Evolutionary conservation across 2,888 invertebrate species (phyloP), one percentile per base, ranked within the genome.

Genomic region (Pollenia angustigena): DNA sequence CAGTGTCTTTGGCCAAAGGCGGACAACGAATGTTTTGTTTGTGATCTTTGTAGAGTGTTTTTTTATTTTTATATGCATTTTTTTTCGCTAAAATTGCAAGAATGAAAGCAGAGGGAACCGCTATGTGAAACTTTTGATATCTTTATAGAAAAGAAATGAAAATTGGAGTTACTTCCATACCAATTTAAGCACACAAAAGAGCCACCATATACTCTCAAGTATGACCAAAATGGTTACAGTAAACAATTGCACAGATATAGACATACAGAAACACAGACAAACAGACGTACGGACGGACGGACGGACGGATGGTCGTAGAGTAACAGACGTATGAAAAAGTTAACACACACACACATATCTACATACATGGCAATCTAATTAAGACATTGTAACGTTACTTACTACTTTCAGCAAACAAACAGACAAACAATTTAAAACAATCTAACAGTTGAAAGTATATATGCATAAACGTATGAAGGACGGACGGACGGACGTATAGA

Each of bases 101-200:
- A 69, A 62, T 52, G 32, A 40, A 68, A 62, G 54, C 78, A 42
- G 68, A 48, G 58, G 56, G 12, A 54, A 74, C 81, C 74, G 81
- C 48, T 71, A 71, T 80, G 44, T 54, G 42, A 42, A 52, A 23
- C 54, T 46, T 72, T 85, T 85, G 85, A 85, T 85, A 82, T 85
- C 85, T 85, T 82, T 85, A 85, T 85, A 81, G 74, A 74, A 54
- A 80, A 79, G 50, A 74, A 75, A 83, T 83, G 80, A 84, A 81
- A 81, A 83, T 83, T 85, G 83, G 80, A 85, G 74, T 85, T 82
- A 85, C 78, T 78, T 72, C 66, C 56, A 75, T 86, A 60, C 88
- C 81, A 66, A 78, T 75, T 83, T 75, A 58, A 83, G 80, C 64
- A 69, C 44, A 72, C 75, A 76, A 79, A 76, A 60, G 64, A 75